Evolutionary conservation across 2,113 vertebrate genomes (phyloP).

Genomic region (Merops nubicus): DNA sequence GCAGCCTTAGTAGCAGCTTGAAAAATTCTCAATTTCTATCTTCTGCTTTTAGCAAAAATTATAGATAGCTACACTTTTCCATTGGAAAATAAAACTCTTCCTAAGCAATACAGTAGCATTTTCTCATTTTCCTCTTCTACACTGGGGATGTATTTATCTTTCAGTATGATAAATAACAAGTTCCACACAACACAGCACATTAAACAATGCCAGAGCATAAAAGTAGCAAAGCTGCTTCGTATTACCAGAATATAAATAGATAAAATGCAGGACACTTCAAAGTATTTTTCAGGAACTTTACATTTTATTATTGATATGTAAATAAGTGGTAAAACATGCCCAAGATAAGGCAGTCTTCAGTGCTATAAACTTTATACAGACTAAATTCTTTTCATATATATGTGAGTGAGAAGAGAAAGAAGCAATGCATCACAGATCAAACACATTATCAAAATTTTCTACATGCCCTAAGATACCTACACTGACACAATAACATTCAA

Average conservation of each 20-base stretch:
- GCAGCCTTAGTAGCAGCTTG: neutral
- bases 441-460: neutral
- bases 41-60: conserved; percentile 12
- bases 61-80: neutral
- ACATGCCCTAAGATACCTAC: neutral
- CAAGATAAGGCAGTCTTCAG: neutral
- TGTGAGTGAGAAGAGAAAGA: neutral
- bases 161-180: conserved; percentile 8
- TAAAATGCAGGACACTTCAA: neutral
- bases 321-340: neutral
- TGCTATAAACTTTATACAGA: neutral
- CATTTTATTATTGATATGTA: neutral
- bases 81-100: conserved; percentile 2
- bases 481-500: neutral
- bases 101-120: neutral
- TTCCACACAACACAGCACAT: neutral
- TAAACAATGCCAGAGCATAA: neutral
- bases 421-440: neutral
- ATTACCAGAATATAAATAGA: neutral
- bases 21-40: neutral
- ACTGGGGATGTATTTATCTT: neutral
- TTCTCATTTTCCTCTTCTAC: conserved; percentile 6
- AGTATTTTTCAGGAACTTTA: neutral
- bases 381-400: neutral
- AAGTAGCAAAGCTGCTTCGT: neutral